Percentiles rank a stretch among this genome's conserved stretches.
These are phyloP conservation scores for Thymelicus acteon DNA, from an alignment of 2,888 invertebrate genomes.

Conservation along the genomic window DNA sequence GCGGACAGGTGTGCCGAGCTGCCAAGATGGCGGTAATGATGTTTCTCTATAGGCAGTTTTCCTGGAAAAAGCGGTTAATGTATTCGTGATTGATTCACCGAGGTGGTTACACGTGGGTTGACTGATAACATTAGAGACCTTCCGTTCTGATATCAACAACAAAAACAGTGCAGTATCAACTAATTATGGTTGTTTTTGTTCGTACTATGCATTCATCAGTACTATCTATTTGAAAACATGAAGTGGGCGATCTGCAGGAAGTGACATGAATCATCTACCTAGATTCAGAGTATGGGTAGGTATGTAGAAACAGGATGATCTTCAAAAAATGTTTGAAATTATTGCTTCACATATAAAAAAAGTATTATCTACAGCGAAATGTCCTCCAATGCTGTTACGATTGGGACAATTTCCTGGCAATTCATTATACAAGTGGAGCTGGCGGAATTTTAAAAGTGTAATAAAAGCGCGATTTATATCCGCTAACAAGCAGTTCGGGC, in stretches of 20 bases:
- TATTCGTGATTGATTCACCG: neutral
- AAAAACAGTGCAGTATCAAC: no score
- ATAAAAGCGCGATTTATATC: conserved; percentile 53
- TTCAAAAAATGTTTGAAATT: no score
- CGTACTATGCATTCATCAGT: no score
- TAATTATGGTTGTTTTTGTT: no score
- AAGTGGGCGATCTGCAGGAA: no score
- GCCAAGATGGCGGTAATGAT: conserved; percentile 40
- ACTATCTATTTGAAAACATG: no score
- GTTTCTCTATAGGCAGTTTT: conserved; percentile 11
- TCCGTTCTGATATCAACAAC: no score
- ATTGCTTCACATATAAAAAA: neutral
- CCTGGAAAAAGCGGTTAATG: neutral
- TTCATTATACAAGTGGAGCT: conserved; percentile 24
- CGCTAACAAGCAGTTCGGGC: conserved; percentile 35
- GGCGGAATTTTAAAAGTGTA: conserved; percentile 42
- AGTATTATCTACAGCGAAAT: neutral
- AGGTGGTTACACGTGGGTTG: no score
- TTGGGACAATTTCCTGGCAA: conserved; percentile 34
- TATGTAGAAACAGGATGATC: no score
- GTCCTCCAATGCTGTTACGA: conserved; percentile 13
- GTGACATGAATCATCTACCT: no score
- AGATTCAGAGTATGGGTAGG: no score
- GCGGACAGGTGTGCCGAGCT: conserved; percentile 59
- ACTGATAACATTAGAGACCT: no score